A percentile compares a stretch with the other conserved stretches of the same genome.
Evolutionary conservation across 2,797 vertebrate genomes (phyloP).

Genomic region (Fistularia commersonii): DNA sequence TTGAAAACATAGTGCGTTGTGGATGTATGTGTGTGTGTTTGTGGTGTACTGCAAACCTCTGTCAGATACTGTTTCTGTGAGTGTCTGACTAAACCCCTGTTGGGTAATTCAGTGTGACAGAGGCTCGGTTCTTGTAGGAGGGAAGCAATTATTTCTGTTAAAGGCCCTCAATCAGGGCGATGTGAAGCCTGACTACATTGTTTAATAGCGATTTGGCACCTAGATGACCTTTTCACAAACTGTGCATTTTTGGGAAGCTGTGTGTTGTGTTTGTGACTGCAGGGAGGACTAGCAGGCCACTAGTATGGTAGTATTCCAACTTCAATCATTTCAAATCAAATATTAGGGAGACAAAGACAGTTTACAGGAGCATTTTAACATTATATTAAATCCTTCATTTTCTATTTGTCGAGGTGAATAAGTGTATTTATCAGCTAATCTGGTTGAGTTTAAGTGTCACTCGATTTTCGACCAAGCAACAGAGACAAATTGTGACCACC

Average conservation of each 20-base stretch:
- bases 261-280: too few relatives aligned
- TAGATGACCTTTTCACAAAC: not conserved
- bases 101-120: constrained; percentile 41
- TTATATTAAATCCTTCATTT: too few relatives aligned
- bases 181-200: constrained; percentile 8
- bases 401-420: too few relatives aligned
- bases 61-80: constrained; percentile 1
- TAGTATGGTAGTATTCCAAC: too few relatives aligned
- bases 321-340: too few relatives aligned
- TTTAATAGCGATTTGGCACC: constrained; percentile 12
- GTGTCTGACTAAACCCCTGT: constrained; percentile 18
- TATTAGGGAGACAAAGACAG: too few relatives aligned
- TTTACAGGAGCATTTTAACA: too few relatives aligned
- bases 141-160: constrained; percentile 36
- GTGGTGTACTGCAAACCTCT: constrained; percentile 3
- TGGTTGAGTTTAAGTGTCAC: too few relatives aligned
- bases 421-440: too few relatives aligned
- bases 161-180: constrained; percentile 28
- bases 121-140: not conserved
- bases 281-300: too few relatives aligned
- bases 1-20: constrained; percentile 15
- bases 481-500: too few relatives aligned
- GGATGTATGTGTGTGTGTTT: constrained; percentile 4
- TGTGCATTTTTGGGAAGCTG: not conserved
- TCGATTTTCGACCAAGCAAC: too few relatives aligned